Conservation (phyloP, 2,113 vertebrate species). For the Ardeotis arabs region DNA sequence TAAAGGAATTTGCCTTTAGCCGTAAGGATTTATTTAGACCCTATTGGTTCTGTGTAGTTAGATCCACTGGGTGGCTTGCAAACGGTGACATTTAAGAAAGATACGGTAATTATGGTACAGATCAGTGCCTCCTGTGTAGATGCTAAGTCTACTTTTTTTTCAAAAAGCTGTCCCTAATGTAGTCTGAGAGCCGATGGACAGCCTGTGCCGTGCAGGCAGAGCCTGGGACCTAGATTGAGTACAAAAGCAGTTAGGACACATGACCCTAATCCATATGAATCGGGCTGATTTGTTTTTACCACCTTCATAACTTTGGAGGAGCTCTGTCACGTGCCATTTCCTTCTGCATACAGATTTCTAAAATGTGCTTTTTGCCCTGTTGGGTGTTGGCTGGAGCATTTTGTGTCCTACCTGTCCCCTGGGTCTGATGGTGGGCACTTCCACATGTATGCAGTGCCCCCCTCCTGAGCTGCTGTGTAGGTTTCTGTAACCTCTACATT, state of each 20-base stretch:
- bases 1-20: neutral
- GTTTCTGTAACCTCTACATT: neutral
- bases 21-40: neutral
- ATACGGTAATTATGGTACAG: neutral
- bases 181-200: neutral
- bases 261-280: neutral
- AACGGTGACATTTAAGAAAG: neutral
- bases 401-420: neutral
- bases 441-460: neutral
- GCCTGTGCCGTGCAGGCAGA: neutral
- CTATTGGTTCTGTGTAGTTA: neutral
- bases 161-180: neutral
- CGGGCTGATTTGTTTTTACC: neutral
- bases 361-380: neutral
- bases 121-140: neutral
- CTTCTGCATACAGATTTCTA: neutral
- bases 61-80: neutral
- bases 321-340: neutral
- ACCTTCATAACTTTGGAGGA: neutral
- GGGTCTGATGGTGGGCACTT: neutral
- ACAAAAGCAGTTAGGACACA: neutral
- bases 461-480: neutral
- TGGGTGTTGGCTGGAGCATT: neutral
- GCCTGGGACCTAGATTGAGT: neutral
- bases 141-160: neutral